Evolutionary conservation across 2,113 vertebrate genomes (phyloP).

Genomic region (Lepisosteus oculatus): DNA sequence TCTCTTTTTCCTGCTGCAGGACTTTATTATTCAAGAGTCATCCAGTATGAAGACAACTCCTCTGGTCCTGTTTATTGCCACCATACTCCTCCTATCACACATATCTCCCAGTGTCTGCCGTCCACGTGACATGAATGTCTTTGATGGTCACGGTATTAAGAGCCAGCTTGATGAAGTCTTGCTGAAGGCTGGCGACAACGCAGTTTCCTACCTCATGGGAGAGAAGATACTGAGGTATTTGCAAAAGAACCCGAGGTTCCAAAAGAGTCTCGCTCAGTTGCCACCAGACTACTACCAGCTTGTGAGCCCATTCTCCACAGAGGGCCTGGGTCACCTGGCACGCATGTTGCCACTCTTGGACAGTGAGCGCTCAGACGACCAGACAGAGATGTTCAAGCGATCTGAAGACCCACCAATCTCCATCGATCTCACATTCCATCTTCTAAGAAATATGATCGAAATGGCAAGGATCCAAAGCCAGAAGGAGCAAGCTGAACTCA

Average conservation of each 20-base stretch:
- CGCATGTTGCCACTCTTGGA: conserved; percentile 14
- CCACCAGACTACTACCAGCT: conserved; percentile 40
- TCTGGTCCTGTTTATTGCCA: conserved; percentile 61
- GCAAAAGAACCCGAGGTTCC: conserved; percentile 33
- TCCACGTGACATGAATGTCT: conserved; percentile 46
- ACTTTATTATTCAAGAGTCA: conserved; percentile 8
- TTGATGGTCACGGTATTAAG: conserved; percentile 45
- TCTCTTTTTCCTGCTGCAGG: conserved; percentile 23
- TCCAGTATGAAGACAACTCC: conserved; percentile 60
- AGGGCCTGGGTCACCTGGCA: conserved; percentile 22
- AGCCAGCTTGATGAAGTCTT: conserved; percentile 50
- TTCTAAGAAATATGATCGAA: conserved; percentile 86
- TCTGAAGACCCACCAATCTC: conserved; percentile 79
- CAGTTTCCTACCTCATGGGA: conserved; percentile 46
- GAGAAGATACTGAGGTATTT: conserved; percentile 51
- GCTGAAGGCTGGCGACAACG: conserved; percentile 45
- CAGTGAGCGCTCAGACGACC: conserved; percentile 35
- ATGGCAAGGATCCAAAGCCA: conserved; percentile 80
- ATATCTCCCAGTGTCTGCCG: conserved; percentile 51
- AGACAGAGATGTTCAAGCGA: conserved; percentile 57
- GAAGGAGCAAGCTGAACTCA: conserved; percentile 77
- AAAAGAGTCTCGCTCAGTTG: conserved; percentile 37
- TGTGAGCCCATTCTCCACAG: conserved; percentile 31
- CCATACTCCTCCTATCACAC: conserved; percentile 54
- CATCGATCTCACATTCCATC: conserved; percentile 91